A percentile compares a stretch with the other conserved stretches of the same genome.
Conservation (phyloP, 2,888 invertebrate species). For the Oscheius myriophilus region DNA sequence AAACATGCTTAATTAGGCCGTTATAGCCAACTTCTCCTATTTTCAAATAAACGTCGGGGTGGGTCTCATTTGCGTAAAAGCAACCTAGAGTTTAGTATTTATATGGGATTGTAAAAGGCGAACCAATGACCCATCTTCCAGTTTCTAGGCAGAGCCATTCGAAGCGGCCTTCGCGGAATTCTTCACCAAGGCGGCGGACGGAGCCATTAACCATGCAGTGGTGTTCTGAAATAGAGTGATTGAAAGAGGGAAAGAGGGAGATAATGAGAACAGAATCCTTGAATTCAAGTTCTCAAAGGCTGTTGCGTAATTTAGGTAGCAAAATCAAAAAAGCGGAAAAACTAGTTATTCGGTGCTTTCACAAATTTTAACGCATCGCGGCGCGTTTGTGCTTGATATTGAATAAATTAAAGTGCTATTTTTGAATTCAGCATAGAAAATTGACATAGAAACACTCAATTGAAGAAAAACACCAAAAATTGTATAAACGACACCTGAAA, state of each 20-base stretch:
- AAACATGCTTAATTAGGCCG: constrained; percentile 65
- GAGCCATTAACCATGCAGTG: constrained; percentile 55
- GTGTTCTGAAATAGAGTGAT: constrained; percentile 46
- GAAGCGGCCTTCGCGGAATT: constrained; percentile 61
- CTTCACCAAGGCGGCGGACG: constrained; percentile 56
- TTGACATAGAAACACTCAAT: too few species aligned
- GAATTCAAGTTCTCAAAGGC: not conserved
- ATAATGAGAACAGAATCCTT: not conserved
- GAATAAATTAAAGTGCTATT: too few species aligned
- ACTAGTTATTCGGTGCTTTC: too few species aligned
- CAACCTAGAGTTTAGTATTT: constrained; percentile 56
- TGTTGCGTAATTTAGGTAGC: too few species aligned
- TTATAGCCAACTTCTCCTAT: constrained; percentile 62
- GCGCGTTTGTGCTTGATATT: too few species aligned
- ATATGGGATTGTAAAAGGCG: too few species aligned
- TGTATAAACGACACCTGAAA: too few species aligned
- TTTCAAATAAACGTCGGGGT: constrained; percentile 55
- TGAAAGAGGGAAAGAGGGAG: not conserved
- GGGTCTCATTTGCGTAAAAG: constrained; percentile 67
- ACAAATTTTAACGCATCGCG: too few species aligned
- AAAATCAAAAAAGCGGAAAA: too few species aligned
- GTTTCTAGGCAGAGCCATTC: constrained; percentile 67
- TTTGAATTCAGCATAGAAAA: too few species aligned
- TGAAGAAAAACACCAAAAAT: too few species aligned
- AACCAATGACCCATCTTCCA: constrained; percentile 67